phyloP scores from a whole-genome alignment of 2,888 invertebrate genomes.

The Ophonus ardosiacus region DNA sequence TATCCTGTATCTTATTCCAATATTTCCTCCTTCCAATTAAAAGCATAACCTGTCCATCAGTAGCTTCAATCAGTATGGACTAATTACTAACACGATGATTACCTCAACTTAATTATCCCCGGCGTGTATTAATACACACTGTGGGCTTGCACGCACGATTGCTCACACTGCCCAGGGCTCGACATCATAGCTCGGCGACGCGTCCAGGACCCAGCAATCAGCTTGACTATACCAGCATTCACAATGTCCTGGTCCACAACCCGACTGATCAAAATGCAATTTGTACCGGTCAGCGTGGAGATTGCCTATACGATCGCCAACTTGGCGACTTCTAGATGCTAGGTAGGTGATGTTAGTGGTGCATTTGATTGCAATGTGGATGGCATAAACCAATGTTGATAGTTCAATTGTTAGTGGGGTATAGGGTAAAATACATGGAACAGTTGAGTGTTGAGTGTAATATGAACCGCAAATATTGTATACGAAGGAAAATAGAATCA shows the following conservation, averaged over 20 bases:
- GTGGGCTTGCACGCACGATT: constrained; percentile 5
- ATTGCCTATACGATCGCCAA: neutral
- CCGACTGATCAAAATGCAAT: constrained; percentile 48
- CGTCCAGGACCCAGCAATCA: neutral
- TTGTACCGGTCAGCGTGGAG: constrained; percentile 24
- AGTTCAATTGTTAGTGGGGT: too few species aligned
- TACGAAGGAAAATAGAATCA: too few species aligned
- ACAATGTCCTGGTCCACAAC: constrained; percentile 6
- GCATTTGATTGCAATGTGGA: constrained; percentile 6
- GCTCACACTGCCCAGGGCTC: constrained; percentile 6
- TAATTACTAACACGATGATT: constrained; percentile 29
- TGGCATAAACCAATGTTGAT: neutral
- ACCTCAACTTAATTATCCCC: neutral
- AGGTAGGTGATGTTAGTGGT: neutral
- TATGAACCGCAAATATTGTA: too few species aligned
- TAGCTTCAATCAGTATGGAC: constrained; percentile 25
- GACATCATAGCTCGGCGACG: neutral
- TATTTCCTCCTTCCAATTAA: neutral
- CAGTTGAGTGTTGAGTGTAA: too few species aligned
- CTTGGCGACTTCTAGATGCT: constrained; percentile 3
- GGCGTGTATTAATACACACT: constrained; percentile 21
- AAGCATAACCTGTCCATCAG: constrained; percentile 15
- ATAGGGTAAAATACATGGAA: too few species aligned
- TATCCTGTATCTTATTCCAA: too few species aligned
- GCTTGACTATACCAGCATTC: constrained; percentile 6